A percentile compares a stretch with the other conserved stretches of the same genome.
Evolutionary conservation across 2,888 invertebrate genomes (phyloP).

Genomic region (Panopea generosa): DNA sequence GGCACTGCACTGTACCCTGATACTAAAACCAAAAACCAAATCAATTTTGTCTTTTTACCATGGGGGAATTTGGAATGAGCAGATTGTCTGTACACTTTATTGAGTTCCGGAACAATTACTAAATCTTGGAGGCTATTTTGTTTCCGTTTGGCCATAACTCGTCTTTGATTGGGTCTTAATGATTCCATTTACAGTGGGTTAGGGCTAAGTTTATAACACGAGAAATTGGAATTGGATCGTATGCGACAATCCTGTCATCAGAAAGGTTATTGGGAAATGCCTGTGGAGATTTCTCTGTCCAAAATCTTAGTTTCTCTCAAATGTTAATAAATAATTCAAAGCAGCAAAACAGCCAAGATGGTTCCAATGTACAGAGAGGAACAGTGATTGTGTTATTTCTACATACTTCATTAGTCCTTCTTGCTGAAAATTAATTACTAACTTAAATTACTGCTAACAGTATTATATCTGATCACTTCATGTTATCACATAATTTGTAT

Average conservation of each 20-base stretch:
- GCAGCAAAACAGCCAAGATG: background rate
- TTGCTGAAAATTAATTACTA: too few relatives aligned
- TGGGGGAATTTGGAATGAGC: constrained; percentile 20
- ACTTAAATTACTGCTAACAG: too few relatives aligned
- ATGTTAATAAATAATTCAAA: constrained; percentile 5
- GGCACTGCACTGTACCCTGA: too few relatives aligned
- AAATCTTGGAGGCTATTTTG: constrained; percentile 27
- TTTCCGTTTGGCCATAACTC: constrained; percentile 33
- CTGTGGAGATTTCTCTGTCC: constrained; percentile 18
- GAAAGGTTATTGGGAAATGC: constrained; percentile 27
- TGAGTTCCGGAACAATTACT: constrained; percentile 18
- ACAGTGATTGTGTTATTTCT: too few relatives aligned
- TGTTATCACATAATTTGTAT: too few relatives aligned
- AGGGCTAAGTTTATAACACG: constrained; percentile 3
- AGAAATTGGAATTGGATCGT: constrained; percentile 13
- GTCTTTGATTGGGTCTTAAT: constrained; percentile 48
- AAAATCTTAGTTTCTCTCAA: constrained; percentile 1
- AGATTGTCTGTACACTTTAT: constrained; percentile 31
- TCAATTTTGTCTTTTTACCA: constrained; percentile 1
- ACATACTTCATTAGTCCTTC: too few relatives aligned
- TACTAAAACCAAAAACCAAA: background rate
- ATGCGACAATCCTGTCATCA: background rate
- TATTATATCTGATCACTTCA: too few relatives aligned
- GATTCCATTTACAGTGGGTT: constrained; percentile 11
- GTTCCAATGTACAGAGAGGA: background rate